Conservation (phyloP, 2,888 invertebrate genomes). For the Heliconius hortense region DNA sequence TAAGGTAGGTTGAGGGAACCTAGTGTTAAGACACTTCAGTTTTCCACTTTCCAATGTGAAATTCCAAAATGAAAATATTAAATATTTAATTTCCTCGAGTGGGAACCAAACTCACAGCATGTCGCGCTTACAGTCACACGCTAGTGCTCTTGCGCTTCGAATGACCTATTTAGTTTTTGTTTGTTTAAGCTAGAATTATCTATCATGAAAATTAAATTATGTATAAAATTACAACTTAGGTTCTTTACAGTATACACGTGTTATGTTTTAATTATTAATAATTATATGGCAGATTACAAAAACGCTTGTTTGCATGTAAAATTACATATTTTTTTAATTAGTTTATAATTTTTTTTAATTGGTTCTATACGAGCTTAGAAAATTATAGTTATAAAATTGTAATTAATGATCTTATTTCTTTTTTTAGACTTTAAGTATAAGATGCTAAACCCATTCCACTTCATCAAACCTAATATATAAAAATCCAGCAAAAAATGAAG, state of each 20-base stretch:
- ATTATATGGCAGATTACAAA: background rate
- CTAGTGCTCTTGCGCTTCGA: too few relatives aligned
- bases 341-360: background rate
- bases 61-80: too few relatives aligned
- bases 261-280: background rate
- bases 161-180: too few relatives aligned
- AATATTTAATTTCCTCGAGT: too few relatives aligned
- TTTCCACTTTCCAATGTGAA: too few relatives aligned
- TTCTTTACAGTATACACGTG: background rate
- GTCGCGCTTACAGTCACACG: too few relatives aligned
- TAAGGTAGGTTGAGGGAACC: too few relatives aligned
- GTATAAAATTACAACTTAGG: background rate
- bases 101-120: too few relatives aligned
- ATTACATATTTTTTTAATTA: background rate
- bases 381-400: background rate
- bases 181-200: slow-evolving; percentile 9
- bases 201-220: slow-evolving; percentile 18
- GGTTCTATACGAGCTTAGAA: background rate
- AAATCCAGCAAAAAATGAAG: too few relatives aligned
- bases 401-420: background rate
- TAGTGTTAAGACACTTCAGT: too few relatives aligned
- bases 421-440: background rate
- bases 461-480: too few relatives aligned
- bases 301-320: background rate
- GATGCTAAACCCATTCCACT: too few relatives aligned